phyloP scores from a whole-genome alignment of 2,888 invertebrate species.

The Calameuta idolon region DNA sequence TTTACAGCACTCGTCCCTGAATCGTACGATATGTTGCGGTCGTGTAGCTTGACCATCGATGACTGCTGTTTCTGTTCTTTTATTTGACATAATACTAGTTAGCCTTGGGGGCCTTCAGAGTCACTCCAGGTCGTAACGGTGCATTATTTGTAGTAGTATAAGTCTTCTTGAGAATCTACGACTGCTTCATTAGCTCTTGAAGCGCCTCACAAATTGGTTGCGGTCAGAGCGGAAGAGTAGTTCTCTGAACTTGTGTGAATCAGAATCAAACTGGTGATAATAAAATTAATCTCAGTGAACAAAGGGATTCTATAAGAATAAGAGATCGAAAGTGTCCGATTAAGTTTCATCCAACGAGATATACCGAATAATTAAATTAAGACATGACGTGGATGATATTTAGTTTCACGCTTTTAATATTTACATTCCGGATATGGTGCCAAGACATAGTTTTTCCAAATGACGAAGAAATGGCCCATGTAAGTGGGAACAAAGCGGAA shows the following conservation, averaged over 20 bases:
- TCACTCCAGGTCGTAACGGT: slow-evolving; percentile 15
- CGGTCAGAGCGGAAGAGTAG: not conserved
- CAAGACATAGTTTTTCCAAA: slow-evolving; percentile 54
- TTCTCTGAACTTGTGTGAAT: not conserved
- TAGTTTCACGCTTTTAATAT: slow-evolving; percentile 10
- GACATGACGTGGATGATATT: slow-evolving; percentile 18
- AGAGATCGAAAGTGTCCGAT: not conserved
- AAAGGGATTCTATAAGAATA: not conserved
- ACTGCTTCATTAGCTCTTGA: not conserved
- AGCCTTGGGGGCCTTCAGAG: slow-evolving; percentile 35
- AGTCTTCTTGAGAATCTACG: not conserved
- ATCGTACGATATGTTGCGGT: not conserved
- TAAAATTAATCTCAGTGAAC: not conserved
- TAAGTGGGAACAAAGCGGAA: slow-evolving; percentile 38
- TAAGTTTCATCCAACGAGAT: not conserved
- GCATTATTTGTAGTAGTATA: not conserved
- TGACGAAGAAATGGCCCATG: slow-evolving; percentile 39
- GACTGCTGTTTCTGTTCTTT: slow-evolving; percentile 24
- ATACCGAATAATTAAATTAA: not conserved
- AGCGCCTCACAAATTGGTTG: not conserved
- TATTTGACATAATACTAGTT: slow-evolving; percentile 37
- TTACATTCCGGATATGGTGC: slow-evolving; percentile 21
- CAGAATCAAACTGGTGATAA: too few species aligned
- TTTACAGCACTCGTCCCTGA: not conserved
- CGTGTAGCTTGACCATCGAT: not conserved